Evolutionary conservation across 2,888 invertebrate species (phyloP).

Genomic region (Acanthosoma haemorrhoidale): DNA sequence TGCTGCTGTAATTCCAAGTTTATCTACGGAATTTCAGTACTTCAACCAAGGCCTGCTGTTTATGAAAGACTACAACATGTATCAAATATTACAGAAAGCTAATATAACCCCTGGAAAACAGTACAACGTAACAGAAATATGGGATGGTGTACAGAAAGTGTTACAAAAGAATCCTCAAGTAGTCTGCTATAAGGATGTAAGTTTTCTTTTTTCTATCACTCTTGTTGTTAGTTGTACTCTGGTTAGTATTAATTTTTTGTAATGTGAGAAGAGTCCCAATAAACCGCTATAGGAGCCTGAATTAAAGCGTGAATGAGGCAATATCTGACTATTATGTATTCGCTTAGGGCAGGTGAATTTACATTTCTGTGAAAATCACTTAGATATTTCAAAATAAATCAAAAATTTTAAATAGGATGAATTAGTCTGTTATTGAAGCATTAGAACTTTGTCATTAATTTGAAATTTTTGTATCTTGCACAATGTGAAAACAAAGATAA

Average conservation of each 20-base stretch:
- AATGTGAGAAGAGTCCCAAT: too few relatives aligned
- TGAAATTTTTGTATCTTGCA: too few relatives aligned
- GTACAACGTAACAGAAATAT: slow-evolving; percentile 50
- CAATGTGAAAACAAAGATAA: too few relatives aligned
- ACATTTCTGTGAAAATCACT: too few relatives aligned
- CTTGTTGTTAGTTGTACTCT: background rate
- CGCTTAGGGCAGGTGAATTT: too few relatives aligned
- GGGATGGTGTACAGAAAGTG: slow-evolving; percentile 51
- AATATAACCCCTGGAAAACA: slow-evolving; percentile 55
- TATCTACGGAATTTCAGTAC: slow-evolving; percentile 62
- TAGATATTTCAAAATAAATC: too few relatives aligned
- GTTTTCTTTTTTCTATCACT: slow-evolving; percentile 26
- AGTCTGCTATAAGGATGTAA: slow-evolving; percentile 58
- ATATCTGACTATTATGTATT: too few relatives aligned
- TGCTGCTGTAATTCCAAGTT: slow-evolving; percentile 53
- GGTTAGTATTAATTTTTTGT: background rate
- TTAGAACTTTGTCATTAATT: too few relatives aligned
- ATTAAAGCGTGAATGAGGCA: too few relatives aligned
- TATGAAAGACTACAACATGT: slow-evolving; percentile 58
- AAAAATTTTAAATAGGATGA: too few relatives aligned
- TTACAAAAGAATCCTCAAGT: slow-evolving; percentile 58
- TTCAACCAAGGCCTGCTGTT: slow-evolving; percentile 60
- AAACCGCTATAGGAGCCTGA: too few relatives aligned
- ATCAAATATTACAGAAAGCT: slow-evolving; percentile 52
- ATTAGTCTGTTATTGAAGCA: too few relatives aligned